A percentile compares a stretch with the other conserved stretches of the same genome.
phyloP scores from a whole-genome alignment of 2,797 vertebrate genomes.

The Botia almorhae region DNA sequence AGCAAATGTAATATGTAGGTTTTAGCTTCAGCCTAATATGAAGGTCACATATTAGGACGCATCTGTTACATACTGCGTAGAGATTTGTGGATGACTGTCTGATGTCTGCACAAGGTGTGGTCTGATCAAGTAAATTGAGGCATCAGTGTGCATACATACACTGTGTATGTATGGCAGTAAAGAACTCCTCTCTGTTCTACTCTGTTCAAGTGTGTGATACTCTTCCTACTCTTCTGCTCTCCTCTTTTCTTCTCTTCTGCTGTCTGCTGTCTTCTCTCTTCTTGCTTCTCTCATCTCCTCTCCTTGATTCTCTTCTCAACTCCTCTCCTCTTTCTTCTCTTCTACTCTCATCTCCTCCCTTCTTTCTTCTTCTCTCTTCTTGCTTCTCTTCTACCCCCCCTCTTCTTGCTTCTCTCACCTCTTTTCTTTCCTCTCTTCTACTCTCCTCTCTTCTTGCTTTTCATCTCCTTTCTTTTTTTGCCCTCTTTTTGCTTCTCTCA shows the following conservation, averaged over 20 bases:
- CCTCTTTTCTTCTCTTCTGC: background rate
- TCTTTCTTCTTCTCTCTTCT: too few relatives aligned
- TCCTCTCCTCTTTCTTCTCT: too few relatives aligned
- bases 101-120: background rate
- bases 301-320: background rate
- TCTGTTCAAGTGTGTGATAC: background rate
- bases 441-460: too few relatives aligned
- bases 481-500: too few relatives aligned
- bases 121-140: background rate
- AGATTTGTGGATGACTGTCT: background rate
- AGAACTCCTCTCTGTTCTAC: background rate
- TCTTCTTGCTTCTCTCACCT: background rate
- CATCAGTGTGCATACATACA: background rate
- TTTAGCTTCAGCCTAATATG: background rate
- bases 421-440: too few relatives aligned
- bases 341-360: too few relatives aligned
- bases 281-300: background rate
- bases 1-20: background rate
- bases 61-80: background rate
- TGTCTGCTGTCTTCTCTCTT: background rate
- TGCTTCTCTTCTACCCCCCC: too few relatives aligned
- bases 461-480: too few relatives aligned
- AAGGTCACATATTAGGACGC: background rate
- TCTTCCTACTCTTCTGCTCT: background rate
- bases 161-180: background rate